Evolutionary conservation across 2,113 vertebrate species (phyloP), one percentile per base, ranked within the genome.

Genomic region (Cervus canadensis): DNA sequence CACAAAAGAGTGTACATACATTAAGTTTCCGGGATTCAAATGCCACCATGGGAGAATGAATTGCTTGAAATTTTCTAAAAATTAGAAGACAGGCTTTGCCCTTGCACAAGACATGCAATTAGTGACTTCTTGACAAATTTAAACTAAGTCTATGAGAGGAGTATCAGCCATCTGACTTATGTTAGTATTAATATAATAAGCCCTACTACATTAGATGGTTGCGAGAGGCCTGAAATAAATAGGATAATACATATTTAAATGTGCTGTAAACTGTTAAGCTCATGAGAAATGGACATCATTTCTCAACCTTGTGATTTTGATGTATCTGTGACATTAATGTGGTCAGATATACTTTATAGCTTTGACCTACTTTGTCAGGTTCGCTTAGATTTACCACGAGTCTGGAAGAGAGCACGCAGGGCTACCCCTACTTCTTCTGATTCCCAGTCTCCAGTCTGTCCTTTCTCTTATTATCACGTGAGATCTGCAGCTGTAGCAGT

Each of bases 291-390:
- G 10, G 6, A n/a, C 56, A 83, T 85, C 10, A 48, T 60, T 60
- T 67, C 21, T 87, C 54, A 85, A 56, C 12, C 21, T 36, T 79
- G 30, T 85, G 57, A 74, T 52, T 93, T 92, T 87, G 60, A 71
- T 87, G 6, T 60, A 64, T n/a, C 5, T 5, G 5, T 74, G 7
- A 92, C 92, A 89, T 87, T 74, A 25, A 94, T 71, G 81, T 78
- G 26, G 85, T 81, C 26, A 43, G 6, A 81, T 87, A 16, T 48
- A 93, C 28, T 91, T 93, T 86, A 82, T 21, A 88, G 2, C 52
- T 91, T 92, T 94, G 28, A 84, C 7, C 76, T 96, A 33, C 7
- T 84, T 95, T 94, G 48, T 87, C 13, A 64, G 79, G 7, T 92
- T 96, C 36, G 57, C 15, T 74, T 89, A 52, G 50, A n/a, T 84